phyloP scores from a whole-genome alignment of 2,797 vertebrate species.

The Arnoldichthys spilopterus region DNA sequence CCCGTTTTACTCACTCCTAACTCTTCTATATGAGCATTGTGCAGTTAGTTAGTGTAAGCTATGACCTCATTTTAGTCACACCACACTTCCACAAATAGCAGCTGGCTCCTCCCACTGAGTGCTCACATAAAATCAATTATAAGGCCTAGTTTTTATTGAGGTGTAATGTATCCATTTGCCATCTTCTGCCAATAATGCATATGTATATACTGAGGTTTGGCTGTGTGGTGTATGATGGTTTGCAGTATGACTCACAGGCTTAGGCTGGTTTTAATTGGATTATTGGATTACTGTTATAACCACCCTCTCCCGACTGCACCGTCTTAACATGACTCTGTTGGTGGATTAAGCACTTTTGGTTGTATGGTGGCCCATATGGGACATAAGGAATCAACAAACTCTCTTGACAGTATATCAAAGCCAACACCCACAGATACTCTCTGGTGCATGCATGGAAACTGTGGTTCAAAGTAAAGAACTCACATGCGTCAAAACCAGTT shows the following conservation, averaged over 20 bases:
- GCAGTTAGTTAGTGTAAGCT: conserved; percentile 14
- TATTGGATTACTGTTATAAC: conserved; percentile 72
- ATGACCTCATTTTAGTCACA: conserved; percentile 26
- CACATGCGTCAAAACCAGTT: neutral
- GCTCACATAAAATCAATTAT: neutral
- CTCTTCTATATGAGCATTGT: neutral
- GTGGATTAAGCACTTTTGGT: conserved; percentile 57
- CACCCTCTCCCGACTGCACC: conserved; percentile 60
- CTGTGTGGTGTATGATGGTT: neutral
- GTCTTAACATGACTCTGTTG: conserved; percentile 58
- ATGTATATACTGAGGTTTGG: neutral
- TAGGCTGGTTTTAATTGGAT: conserved; percentile 67
- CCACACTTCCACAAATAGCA: neutral
- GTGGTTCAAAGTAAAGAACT: neutral
- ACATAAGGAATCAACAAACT: conserved; percentile 7
- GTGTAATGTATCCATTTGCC: neutral
- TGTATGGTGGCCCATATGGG: neutral
- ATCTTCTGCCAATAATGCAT: neutral
- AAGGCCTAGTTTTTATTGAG: neutral
- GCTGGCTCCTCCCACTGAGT: neutral
- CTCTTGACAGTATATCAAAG: conserved; percentile 2
- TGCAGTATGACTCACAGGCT: neutral
- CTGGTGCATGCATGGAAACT: neutral
- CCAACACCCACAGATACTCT: neutral
- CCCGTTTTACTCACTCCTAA: neutral